Conservation (phyloP, 2,888 invertebrate genomes). For the Agrotis clavis region DNA sequence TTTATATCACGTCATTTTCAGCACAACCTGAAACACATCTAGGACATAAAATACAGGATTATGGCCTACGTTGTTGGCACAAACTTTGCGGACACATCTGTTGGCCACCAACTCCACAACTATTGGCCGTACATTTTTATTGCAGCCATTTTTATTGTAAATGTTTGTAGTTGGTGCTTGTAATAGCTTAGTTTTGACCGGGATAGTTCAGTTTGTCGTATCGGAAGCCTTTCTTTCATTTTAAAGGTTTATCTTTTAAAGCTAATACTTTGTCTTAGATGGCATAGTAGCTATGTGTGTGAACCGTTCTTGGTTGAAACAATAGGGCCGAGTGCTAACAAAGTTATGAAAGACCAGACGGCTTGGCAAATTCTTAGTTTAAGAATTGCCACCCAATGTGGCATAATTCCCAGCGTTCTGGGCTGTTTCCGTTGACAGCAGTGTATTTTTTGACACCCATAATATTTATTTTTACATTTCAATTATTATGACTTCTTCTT, state of each 20-base stretch:
- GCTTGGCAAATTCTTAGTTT: too few relatives aligned
- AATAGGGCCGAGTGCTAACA: too few relatives aligned
- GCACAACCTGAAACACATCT: slow-evolving; percentile 33
- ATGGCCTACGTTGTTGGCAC: slow-evolving; percentile 25
- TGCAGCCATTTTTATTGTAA: slow-evolving; percentile 45
- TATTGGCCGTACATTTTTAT: slow-evolving; percentile 48
- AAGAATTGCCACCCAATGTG: too few relatives aligned
- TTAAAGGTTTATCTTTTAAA: not conserved
- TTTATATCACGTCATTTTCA: slow-evolving; percentile 18
- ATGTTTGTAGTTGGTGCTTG: slow-evolving; percentile 41
- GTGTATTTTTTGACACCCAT: too few relatives aligned
- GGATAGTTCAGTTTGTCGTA: slow-evolving; percentile 15
- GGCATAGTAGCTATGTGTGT: too few relatives aligned
- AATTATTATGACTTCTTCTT: too few relatives aligned
- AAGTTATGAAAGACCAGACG: too few relatives aligned
- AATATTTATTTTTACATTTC: too few relatives aligned
- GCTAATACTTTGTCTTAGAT: too few relatives aligned
- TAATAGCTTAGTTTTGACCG: slow-evolving; percentile 21
- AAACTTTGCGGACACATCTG: slow-evolving; percentile 47
- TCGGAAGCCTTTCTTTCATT: slow-evolving; percentile 11
- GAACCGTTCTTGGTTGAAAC: too few relatives aligned
- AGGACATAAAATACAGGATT: slow-evolving; percentile 42
- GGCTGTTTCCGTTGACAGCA: too few relatives aligned
- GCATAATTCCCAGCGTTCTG: too few relatives aligned
- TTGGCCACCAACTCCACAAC: slow-evolving; percentile 38